phyloP scores from a whole-genome alignment of 2,113 vertebrate species.

The Nothoprocta perdicaria region DNA sequence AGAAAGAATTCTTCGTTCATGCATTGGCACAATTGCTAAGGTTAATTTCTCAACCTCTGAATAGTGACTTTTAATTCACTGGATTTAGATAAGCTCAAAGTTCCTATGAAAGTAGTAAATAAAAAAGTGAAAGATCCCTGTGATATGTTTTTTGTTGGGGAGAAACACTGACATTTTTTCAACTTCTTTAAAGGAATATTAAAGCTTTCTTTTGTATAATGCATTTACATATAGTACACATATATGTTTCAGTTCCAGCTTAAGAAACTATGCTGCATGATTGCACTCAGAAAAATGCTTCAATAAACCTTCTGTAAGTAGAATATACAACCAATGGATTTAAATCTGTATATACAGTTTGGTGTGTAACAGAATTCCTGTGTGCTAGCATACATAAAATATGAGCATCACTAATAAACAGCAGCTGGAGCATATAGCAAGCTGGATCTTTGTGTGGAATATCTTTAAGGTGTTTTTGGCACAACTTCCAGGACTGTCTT shows the following conservation, averaged over 20 bases:
- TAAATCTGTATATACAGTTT: not conserved
- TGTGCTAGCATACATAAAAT: constrained; percentile 38
- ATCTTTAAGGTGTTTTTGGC: constrained; percentile 72
- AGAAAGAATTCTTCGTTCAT: not conserved
- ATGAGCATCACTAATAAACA: constrained; percentile 61
- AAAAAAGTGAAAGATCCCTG: not conserved
- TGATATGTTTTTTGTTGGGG: not conserved
- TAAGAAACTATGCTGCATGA: not conserved
- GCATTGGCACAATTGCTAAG: not conserved
- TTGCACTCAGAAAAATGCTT: not conserved
- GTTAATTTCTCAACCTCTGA: not conserved
- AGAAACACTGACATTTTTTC: not conserved
- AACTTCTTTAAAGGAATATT: not conserved
- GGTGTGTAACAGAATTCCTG: not conserved
- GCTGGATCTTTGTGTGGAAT: constrained; percentile 56
- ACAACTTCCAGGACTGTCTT: constrained; percentile 45
- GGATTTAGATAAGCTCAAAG: not conserved
- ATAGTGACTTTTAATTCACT: not conserved
- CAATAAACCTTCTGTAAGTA: not conserved
- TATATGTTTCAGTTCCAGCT: not conserved
- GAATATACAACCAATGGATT: not conserved
- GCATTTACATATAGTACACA: not conserved
- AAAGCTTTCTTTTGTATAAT: not conserved
- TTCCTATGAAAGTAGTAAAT: not conserved
- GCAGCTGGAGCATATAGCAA: constrained; percentile 59